phyloP scores from a whole-genome alignment of 2,113 vertebrate genomes.

The Indri indri region DNA sequence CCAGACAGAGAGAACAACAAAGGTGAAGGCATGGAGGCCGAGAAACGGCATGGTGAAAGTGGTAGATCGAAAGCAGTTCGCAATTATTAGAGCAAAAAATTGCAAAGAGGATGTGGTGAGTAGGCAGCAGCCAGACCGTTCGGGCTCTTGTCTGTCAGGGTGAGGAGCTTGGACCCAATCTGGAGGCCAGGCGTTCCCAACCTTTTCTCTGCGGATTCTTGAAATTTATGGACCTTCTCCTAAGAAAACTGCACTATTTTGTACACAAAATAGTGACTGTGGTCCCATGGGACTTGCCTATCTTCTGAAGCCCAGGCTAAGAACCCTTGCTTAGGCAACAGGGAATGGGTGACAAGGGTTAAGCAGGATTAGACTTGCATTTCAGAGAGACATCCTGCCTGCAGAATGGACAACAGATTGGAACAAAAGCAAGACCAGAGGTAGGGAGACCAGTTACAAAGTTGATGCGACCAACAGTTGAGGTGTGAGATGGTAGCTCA shows the following conservation, averaged over 20 bases:
- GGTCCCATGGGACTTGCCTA: background rate
- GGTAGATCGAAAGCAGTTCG: background rate
- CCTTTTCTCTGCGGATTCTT: background rate
- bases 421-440: background rate
- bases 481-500: background rate
- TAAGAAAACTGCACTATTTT: background rate
- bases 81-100: background rate
- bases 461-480: background rate
- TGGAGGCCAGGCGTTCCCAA: background rate
- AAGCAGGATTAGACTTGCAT: background rate
- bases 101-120: background rate
- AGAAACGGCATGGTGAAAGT: background rate
- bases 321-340: background rate
- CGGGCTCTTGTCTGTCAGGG: background rate
- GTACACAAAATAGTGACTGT: background rate
- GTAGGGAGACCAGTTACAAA: background rate
- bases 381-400: background rate
- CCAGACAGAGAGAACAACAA: background rate
- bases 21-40: background rate
- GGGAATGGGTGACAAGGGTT: background rate
- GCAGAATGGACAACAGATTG: background rate
- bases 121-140: accelerated
- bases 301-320: background rate
- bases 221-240: background rate
- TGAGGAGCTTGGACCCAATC: background rate